Base-by-base conservation (phyloP, 2,888 invertebrate genomes). In the Crocallis elinguaria region DNA sequence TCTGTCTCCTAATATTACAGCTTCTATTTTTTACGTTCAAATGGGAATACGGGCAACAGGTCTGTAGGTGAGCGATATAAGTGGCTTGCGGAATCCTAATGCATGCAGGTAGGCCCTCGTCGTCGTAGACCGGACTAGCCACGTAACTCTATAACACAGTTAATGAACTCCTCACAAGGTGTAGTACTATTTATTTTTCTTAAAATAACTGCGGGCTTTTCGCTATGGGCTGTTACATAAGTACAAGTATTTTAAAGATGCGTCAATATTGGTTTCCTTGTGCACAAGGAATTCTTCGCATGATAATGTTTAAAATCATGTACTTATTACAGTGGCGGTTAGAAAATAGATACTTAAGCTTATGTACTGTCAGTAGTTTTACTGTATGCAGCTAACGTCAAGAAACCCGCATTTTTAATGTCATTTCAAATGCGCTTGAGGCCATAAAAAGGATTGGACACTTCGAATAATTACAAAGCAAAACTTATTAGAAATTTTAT, bases 41-140 rank as follows among this genome's bases (percentile, higher is more conserved):
- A 83, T 82, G 79, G 77, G 84, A 91, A 91, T 90, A 90, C 90
- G 91, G 90, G 90, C 90, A 91, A 87, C 85, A 78, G 91, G 91
- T 91, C 86, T 91, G 84, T 91, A 89, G 91, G 91, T 91, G 88
- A 91, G 84, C 67, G 69, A 62, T 66, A 70, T 83, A 82, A 82
- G 82, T 80, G 79, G 75, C 75, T 77, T 77, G 81, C 77, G 80
- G 86, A 85, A 80, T 86, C 79, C 86, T 87, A 86, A 88, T 83
- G 76, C 80, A 88, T 86, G 84, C 86, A 86, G 86, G 87, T 84
- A 86, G 77, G 36, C 27, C 13, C 23, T 39, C 19, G 27, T 17
- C 16, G 27, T 9, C 13, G 11, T 37, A 42, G 27, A 43, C 43
- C 33, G 33, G 53, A 32, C 42, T 43, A 33, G 32, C 32, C 1